A percentile compares a stretch with the other conserved stretches of the same genome.
phyloP scores from a whole-genome alignment of 2,888 invertebrate genomes.

The Barypeithes pellucidus region DNA sequence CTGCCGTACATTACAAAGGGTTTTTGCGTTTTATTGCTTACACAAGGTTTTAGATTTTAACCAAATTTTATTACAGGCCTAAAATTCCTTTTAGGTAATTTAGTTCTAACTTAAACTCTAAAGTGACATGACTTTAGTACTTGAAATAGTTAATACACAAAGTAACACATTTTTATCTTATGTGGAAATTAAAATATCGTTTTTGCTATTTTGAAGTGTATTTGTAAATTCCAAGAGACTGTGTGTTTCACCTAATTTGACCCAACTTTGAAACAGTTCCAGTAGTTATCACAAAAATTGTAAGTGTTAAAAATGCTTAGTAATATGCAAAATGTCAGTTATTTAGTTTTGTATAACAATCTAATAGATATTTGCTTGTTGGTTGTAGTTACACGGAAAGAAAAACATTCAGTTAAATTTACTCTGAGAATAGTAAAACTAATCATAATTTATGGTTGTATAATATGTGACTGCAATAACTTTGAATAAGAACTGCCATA shows the following conservation, averaged over 20 bases:
- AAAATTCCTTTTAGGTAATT: background rate
- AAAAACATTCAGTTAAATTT: too few relatives aligned
- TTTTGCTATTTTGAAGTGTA: conserved; percentile 4
- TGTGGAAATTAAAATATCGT: conserved; percentile 6
- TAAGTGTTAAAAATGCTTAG: background rate
- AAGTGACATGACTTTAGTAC: background rate
- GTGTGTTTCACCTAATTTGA: background rate
- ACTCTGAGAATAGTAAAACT: too few relatives aligned
- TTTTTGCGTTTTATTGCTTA: conserved; percentile 22
- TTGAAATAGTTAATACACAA: background rate
- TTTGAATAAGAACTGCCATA: too few relatives aligned
- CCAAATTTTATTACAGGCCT: background rate
- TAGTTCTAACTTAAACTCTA: background rate
- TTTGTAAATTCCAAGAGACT: background rate
- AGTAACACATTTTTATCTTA: background rate
- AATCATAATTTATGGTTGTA: too few relatives aligned
- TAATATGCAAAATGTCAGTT: too few relatives aligned
- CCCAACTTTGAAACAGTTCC: background rate
- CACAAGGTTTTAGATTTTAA: conserved; percentile 2
- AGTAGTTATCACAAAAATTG: background rate
- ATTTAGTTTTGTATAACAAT: too few relatives aligned
- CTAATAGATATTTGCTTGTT: too few relatives aligned
- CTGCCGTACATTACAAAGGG: conserved; percentile 30
- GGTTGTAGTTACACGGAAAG: too few relatives aligned
- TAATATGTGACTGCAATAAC: too few relatives aligned